Conservation (phyloP, 2,113 vertebrate genomes). For the Hemichromis elongatus region DNA sequence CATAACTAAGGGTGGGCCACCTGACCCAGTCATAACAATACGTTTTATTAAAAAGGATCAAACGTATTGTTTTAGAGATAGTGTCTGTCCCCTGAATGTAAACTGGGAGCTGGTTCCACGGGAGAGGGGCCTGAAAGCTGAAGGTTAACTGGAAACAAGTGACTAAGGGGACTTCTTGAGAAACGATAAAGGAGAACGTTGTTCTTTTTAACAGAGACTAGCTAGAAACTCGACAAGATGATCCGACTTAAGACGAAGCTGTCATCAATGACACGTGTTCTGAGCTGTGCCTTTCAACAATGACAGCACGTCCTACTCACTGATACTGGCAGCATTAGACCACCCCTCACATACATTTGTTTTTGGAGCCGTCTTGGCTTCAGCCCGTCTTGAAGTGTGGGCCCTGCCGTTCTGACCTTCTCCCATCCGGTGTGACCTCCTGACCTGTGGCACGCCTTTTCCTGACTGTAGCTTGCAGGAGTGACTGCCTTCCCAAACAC, state of each 20-base stretch:
- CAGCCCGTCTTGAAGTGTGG: constrained; percentile 36
- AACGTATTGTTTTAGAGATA: background rate
- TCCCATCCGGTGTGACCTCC: constrained; percentile 7
- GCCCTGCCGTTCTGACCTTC: constrained; percentile 37
- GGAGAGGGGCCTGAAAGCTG: too few species aligned
- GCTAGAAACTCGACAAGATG: background rate
- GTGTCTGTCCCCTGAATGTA: background rate
- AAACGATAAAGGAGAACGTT: background rate
- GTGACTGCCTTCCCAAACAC: background rate
- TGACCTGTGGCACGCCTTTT: constrained; percentile 23
- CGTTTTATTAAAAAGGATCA: background rate
- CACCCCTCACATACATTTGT: constrained; percentile 33
- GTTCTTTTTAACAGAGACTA: background rate
- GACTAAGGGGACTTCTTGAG: background rate
- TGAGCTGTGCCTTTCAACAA: background rate
- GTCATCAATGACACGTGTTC: background rate
- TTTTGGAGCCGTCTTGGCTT: constrained; percentile 56
- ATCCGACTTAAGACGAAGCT: background rate
- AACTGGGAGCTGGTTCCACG: too few species aligned
- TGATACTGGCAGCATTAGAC: background rate
- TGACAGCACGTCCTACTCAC: background rate
- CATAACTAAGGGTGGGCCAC: background rate
- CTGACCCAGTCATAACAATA: background rate
- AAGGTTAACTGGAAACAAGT: background rate
- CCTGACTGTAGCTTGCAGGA: background rate